These are phyloP conservation scores for Saiga tatarica DNA, from an alignment of 2,113 vertebrate species.

Conservation along the genomic window DNA sequence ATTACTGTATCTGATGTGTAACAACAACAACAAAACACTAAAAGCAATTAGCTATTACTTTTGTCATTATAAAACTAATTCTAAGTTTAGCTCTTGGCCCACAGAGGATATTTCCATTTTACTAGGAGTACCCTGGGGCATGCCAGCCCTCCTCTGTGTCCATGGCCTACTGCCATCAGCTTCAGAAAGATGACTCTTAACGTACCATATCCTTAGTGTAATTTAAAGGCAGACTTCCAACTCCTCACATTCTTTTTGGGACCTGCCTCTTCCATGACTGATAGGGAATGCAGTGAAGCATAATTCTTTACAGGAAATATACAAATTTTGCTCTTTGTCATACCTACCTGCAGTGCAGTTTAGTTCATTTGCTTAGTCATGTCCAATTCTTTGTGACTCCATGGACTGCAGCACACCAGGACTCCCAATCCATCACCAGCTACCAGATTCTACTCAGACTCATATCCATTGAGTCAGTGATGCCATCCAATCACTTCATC, in stretches of 20 bases:
- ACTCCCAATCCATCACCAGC: background rate
- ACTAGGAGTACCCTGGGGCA: background rate
- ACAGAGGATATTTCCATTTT: background rate
- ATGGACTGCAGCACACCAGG: background rate
- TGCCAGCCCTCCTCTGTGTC: background rate
- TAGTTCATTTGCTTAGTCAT: background rate
- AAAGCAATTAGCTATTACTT: background rate
- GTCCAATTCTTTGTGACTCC: background rate
- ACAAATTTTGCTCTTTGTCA: background rate
- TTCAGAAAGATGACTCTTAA: background rate
- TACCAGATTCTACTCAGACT: background rate
- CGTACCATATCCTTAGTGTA: background rate
- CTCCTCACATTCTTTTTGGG: background rate
- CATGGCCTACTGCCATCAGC: background rate
- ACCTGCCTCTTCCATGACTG: background rate
- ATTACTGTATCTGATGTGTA: background rate
- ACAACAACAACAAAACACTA: background rate
- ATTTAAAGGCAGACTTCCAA: background rate
- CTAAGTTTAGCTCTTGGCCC: background rate
- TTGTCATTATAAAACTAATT: background rate
- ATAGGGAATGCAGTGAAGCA: background rate
- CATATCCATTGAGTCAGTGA: background rate
- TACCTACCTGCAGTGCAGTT: background rate
- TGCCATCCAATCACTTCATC: background rate
- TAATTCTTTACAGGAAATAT: background rate